Percentiles rank a stretch among this genome's conserved stretches.
phyloP scores from a whole-genome alignment of 1,140 invertebrate genomes.

The Aporrectodea caliginosa region DNA sequence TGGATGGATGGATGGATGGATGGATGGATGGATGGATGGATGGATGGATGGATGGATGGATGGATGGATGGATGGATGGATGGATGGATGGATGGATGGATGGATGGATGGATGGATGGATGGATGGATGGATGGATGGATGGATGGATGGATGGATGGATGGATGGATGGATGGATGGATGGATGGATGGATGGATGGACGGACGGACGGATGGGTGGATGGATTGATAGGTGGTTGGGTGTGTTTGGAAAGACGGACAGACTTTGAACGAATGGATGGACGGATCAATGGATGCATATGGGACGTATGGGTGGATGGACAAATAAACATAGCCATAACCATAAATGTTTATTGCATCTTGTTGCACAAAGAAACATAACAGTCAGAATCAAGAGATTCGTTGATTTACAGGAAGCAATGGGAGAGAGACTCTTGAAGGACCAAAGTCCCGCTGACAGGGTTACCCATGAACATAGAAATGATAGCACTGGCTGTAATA shows the following conservation, averaged over 20 bases:
- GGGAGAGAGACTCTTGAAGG: too few relatives aligned
- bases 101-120: conserved; percentile 13
- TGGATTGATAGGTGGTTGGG: background rate
- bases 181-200: too few relatives aligned
- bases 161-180: background rate
- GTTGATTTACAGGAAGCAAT: too few relatives aligned
- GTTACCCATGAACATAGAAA: too few relatives aligned
- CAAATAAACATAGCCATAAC: too few relatives aligned
- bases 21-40: conserved; percentile 15
- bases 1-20: too few relatives aligned
- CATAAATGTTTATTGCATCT: too few relatives aligned
- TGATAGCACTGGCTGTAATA: too few relatives aligned
- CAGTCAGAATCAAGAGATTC: too few relatives aligned
- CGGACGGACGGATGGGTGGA: conserved; percentile 10
- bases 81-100: conserved; percentile 12
- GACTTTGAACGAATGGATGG: too few relatives aligned
- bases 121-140: conserved; percentile 15
- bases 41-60: conserved; percentile 11
- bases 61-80: background rate
- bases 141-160: conserved; percentile 10
- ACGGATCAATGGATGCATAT: background rate
- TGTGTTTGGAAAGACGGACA: background rate
- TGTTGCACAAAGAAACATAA: too few relatives aligned
- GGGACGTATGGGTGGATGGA: conserved; percentile 9
- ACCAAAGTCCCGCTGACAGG: too few relatives aligned